A percentile compares a stretch with the other conserved stretches of the same genome.
phyloP scores from a whole-genome alignment of 1,140 invertebrate species.

The Anastrepha obliqua region DNA sequence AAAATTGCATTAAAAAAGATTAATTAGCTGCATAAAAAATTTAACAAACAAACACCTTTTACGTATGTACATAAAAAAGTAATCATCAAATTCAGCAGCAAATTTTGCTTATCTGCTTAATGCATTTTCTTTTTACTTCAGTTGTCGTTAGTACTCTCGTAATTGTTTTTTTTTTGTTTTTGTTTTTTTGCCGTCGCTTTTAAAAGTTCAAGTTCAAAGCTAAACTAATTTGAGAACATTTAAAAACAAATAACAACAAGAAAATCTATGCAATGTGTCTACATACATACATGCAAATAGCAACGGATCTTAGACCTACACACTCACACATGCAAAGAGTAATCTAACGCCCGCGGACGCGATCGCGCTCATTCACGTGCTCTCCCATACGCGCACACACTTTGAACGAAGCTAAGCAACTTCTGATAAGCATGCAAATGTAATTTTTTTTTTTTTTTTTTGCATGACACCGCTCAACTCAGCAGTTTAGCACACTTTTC shows the following conservation, averaged over 20 bases:
- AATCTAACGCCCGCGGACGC: neutral
- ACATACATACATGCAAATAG: no score
- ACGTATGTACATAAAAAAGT: no score
- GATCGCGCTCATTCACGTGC: no score
- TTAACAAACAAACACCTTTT: no score
- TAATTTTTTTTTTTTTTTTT: neutral
- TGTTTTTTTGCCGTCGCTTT: conserved; percentile 54
- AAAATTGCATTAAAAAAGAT: no score
- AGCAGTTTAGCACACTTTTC: neutral
- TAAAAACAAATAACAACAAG: neutral
- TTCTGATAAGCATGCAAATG: no score
- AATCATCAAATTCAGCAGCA: no score
- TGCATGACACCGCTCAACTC: neutral
- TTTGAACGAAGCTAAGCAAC: no score
- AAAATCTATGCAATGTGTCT: no score
- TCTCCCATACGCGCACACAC: no score
- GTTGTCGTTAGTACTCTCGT: no score
- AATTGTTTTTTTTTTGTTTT: neutral
- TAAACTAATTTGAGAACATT: conserved; percentile 46
- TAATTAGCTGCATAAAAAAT: no score
- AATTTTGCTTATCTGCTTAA: neutral
- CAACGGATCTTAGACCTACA: neutral
- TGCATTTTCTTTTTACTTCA: neutral
- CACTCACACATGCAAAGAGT: neutral
- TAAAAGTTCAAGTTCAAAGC: conserved; percentile 73